A percentile compares a stretch with the other conserved stretches of the same genome.
These are phyloP conservation scores for Synergus laeviventris DNA, from an alignment of 2,888 invertebrate species.

Conservation along the genomic window DNA sequence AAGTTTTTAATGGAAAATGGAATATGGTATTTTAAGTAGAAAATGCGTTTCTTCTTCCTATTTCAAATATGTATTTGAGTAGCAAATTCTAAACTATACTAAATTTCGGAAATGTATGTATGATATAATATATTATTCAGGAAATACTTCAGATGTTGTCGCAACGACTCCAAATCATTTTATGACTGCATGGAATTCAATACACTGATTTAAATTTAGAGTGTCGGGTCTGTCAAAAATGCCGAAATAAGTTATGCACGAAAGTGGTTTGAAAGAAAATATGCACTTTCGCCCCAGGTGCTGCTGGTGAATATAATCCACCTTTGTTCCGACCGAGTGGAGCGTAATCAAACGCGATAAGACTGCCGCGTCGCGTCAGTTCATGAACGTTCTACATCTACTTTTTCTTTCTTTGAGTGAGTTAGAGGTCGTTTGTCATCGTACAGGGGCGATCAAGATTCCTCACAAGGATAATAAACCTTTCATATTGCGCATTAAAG, in stretches of 20 bases:
- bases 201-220: neutral
- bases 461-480: neutral
- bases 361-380: neutral
- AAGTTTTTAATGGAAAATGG: too few species aligned
- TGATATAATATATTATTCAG: neutral
- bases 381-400: neutral
- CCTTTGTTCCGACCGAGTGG: neutral
- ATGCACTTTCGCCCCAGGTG: slow-evolving; percentile 7
- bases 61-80: too few species aligned
- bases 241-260: neutral
- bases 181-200: neutral
- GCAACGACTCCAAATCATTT: neutral
- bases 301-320: neutral
- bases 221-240: neutral
- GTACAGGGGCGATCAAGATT: slow-evolving; percentile 12
- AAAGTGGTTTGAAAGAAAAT: slow-evolving; percentile 21
- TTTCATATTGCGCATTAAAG: neutral
- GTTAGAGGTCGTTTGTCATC: slow-evolving; percentile 13
- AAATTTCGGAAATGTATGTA: too few species aligned
- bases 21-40: too few species aligned
- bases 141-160: neutral
- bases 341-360: slow-evolving; percentile 1
- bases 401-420: slow-evolving; percentile 23
- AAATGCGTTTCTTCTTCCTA: too few species aligned
- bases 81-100: too few species aligned